Evolutionary conservation across 1,140 invertebrate genomes (phyloP).

Genomic region (Monochamus saltuarius): DNA sequence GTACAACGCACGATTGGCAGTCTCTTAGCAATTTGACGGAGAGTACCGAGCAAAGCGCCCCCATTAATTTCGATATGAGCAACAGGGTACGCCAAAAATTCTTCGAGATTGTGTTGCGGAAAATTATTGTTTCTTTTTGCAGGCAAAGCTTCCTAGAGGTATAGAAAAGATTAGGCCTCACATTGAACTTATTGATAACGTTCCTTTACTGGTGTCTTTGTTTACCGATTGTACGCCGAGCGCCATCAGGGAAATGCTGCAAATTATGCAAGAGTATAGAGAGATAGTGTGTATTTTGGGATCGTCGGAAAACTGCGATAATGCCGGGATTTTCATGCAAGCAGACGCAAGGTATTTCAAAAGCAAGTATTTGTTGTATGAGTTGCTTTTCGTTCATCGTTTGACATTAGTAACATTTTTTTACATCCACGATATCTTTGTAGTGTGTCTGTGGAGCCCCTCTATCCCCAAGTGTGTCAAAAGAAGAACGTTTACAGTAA

Average conservation of each 20-base stretch:
- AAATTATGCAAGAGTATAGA: slow-evolving; percentile 95
- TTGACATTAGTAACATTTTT: neutral
- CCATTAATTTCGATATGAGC: slow-evolving; percentile 87
- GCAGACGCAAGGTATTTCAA: slow-evolving; percentile 81
- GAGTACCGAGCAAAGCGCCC: slow-evolving; percentile 85
- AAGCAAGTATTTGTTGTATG: neutral
- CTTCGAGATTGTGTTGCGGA: neutral
- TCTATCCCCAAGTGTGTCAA: slow-evolving; percentile 88
- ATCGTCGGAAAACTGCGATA: slow-evolving; percentile 83
- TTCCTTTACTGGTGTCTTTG: slow-evolving; percentile 91
- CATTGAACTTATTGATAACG: slow-evolving; percentile 93
- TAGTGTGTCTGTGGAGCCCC: slow-evolving; percentile 88
- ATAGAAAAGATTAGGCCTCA: slow-evolving; percentile 97
- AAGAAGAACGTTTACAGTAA: slow-evolving; percentile 60
- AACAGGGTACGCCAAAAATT: slow-evolving; percentile 68
- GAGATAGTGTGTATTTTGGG: slow-evolving; percentile 91
- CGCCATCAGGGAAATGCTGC: slow-evolving; percentile 86
- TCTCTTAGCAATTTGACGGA: slow-evolving; percentile 82
- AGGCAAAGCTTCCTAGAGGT: slow-evolving; percentile 92
- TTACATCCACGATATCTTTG: slow-evolving; percentile 11
- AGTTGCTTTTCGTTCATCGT: neutral
- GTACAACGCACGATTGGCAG: slow-evolving; percentile 66
- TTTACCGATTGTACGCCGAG: slow-evolving; percentile 94
- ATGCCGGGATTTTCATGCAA: slow-evolving; percentile 90
- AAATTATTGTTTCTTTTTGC: slow-evolving; percentile 25